Percentiles rank a stretch among this genome's conserved stretches.
These are phyloP conservation scores for Caenorhabditis inopinata DNA, from an alignment of 1,140 invertebrate genomes.

Conservation along the genomic window DNA sequence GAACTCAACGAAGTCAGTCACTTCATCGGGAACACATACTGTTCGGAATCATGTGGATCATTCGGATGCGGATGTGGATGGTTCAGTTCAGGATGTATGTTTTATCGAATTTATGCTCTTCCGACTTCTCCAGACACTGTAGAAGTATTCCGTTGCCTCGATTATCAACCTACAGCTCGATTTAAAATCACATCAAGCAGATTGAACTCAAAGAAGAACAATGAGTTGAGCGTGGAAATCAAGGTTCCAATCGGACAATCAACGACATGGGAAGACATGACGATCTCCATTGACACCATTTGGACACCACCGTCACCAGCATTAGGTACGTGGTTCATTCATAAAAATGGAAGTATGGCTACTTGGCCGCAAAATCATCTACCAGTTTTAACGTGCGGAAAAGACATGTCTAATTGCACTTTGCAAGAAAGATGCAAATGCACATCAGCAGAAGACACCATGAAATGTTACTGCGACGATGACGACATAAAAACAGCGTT, in stretches of 20 bases:
- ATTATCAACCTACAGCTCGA: not conserved
- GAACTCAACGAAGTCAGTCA: not conserved
- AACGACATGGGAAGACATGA: not conserved
- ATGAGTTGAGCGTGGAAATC: not conserved
- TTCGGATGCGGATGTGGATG: not conserved
- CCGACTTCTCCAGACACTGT: not conserved
- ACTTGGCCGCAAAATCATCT: not conserved
- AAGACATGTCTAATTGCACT: not conserved
- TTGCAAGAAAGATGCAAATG: no score
- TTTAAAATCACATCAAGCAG: not conserved
- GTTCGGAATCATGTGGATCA: not conserved
- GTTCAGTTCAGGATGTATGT: not conserved
- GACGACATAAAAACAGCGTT: not conserved
- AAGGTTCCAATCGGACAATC: not conserved
- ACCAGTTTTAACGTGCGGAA: not conserved
- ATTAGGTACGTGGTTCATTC: not conserved
- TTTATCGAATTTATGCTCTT: not conserved
- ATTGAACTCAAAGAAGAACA: not conserved
- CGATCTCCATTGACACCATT: not conserved
- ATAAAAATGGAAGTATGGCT: no score
- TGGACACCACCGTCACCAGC: not conserved
- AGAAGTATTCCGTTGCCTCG: not conserved
- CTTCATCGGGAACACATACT: no score
- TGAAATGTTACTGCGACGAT: not conserved
- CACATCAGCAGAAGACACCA: not conserved